These are phyloP conservation scores for Pithys albifrons DNA, from an alignment of 2,113 vertebrate genomes.

Conservation along the genomic window DNA sequence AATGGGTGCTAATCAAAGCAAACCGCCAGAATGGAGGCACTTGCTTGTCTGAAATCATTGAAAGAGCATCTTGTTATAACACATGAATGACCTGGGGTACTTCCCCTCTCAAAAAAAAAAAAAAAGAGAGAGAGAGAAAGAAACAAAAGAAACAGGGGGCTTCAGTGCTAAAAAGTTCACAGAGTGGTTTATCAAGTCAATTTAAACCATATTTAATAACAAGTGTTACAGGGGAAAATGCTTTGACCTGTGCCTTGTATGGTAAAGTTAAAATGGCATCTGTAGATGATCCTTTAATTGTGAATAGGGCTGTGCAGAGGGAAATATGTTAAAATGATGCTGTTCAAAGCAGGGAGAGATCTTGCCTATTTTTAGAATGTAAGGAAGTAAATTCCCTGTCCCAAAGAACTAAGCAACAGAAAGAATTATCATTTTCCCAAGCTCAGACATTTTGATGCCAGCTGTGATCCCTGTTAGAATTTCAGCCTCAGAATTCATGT, in stretches of 20 bases:
- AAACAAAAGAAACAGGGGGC: background rate
- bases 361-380: background rate
- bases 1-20: conserved; percentile 18
- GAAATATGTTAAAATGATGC: background rate
- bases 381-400: background rate
- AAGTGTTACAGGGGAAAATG: background rate
- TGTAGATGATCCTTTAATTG: background rate
- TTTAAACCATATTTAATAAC: conserved; percentile 12
- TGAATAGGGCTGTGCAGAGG: background rate
- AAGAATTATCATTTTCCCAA: conserved; percentile 16
- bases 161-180: background rate
- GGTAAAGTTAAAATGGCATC: background rate
- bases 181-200: background rate
- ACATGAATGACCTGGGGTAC: background rate
- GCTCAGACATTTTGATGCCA: background rate
- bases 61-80: background rate
- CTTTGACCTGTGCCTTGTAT: background rate
- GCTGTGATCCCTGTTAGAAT: background rate
- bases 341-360: background rate
- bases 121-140: fast-evolving
- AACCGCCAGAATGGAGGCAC: background rate
- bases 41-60: conserved; percentile 1
- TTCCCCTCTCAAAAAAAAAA: background rate
- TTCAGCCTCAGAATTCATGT: background rate
- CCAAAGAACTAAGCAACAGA: background rate